A percentile compares a stretch with the other conserved stretches of the same genome.
phyloP scores from a whole-genome alignment of 1,140 invertebrate species.

The Elymnias hypermnestra region DNA sequence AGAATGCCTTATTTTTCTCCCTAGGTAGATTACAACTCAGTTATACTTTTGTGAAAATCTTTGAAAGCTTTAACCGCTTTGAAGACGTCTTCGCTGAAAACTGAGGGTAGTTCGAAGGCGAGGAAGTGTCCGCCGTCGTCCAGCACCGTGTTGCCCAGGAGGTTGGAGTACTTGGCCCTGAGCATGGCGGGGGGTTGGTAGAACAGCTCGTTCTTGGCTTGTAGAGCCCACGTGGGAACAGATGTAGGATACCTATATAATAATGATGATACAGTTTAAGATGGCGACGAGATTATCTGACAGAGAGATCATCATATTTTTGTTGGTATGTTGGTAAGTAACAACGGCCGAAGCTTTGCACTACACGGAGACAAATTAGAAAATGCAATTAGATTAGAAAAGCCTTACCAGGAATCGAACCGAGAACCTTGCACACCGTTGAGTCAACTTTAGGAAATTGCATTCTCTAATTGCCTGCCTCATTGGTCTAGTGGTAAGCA shows the following conservation, averaged over 20 bases:
- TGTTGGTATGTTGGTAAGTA: too few species aligned
- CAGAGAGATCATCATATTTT: neutral
- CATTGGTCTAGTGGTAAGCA: too few species aligned
- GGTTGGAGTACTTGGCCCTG: constrained; percentile 76
- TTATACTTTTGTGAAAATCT: constrained; percentile 29
- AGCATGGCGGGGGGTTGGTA: constrained; percentile 77
- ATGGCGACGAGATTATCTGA: too few species aligned
- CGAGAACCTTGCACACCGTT: too few species aligned
- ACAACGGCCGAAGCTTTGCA: too few species aligned
- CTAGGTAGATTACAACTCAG: constrained; percentile 17
- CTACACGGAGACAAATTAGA: too few species aligned
- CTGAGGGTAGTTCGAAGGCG: constrained; percentile 85
- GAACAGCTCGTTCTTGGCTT: constrained; percentile 79
- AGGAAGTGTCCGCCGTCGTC: constrained; percentile 89
- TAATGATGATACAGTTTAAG: too few species aligned
- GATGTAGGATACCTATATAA: constrained; percentile 47
- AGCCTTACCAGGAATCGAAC: too few species aligned
- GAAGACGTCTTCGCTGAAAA: constrained; percentile 80
- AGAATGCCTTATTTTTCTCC: too few species aligned
- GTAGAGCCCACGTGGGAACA: constrained; percentile 81
- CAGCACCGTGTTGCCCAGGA: constrained; percentile 76
- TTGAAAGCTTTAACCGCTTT: constrained; percentile 50
- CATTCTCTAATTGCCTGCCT: too few species aligned
- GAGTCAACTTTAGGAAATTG: too few species aligned
- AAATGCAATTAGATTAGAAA: too few species aligned